phyloP scores from a whole-genome alignment of 37 sponge, comb jelly and placozoan species.

The Ephydatia muelleri region DNA sequence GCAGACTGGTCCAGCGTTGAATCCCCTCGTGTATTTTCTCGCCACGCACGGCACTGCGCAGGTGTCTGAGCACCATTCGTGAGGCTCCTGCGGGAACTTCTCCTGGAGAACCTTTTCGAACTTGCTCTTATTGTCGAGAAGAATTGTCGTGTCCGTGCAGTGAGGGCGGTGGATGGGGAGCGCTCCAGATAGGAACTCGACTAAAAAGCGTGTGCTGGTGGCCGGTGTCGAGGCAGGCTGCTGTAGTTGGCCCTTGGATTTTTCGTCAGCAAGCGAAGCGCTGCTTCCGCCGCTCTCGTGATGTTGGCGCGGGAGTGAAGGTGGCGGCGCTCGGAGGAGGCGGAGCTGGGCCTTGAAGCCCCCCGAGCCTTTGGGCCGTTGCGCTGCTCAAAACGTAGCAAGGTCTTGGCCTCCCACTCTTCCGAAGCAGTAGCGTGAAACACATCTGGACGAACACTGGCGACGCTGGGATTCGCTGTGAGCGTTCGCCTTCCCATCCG shows the following conservation, averaged over 20 bases:
- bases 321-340: neutral
- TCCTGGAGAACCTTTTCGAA: slow-evolving; percentile 38
- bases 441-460: neutral
- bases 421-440: neutral
- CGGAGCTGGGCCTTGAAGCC: neutral
- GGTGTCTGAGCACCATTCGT: slow-evolving; percentile 37
- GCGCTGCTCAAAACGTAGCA: slow-evolving; percentile 33
- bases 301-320: neutral
- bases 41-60: neutral
- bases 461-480: neutral
- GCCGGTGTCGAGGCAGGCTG: slow-evolving; percentile 1
- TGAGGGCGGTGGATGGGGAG: slow-evolving; percentile 28
- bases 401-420: slow-evolving; percentile 38
- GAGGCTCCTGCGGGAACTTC: slow-evolving; percentile 39
- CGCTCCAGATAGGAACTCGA: slow-evolving; percentile 27
- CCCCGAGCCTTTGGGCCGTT: slow-evolving; percentile 19
- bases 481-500: neutral
- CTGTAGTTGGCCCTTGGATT: no score
- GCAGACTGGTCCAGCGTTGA: slow-evolving; percentile 60
- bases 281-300: neutral
- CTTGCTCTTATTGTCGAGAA: slow-evolving; percentile 14
- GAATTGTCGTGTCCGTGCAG: neutral
- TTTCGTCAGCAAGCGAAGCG: neutral
- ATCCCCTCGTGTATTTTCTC: neutral
- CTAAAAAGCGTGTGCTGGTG: neutral